Evolutionary conservation across 2,888 invertebrate species (phyloP).

Genomic region (Caenorhabditis auriculariae): DNA sequence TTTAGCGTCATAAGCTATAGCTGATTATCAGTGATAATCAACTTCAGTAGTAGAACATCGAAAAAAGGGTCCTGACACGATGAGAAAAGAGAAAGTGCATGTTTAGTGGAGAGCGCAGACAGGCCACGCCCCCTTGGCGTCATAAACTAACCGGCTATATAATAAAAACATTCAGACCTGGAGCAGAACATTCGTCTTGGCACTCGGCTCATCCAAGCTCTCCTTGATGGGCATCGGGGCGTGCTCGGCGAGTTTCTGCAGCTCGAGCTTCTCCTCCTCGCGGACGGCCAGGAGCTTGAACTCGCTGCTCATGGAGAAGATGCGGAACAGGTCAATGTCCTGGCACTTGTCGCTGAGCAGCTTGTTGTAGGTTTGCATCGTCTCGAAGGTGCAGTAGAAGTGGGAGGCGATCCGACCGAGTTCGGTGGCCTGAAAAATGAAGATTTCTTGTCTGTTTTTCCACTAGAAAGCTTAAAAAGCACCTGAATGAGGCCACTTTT

Average conservation of each 20-base stretch:
- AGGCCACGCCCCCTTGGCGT: too few species aligned
- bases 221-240: slow-evolving; percentile 99
- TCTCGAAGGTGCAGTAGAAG: slow-evolving; percentile 95
- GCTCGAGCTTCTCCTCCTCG: slow-evolving; percentile 88
- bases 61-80: too few species aligned
- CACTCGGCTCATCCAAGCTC: slow-evolving; percentile 93
- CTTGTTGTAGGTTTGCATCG: slow-evolving; percentile 94
- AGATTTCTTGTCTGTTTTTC: not conserved
- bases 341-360: slow-evolving; percentile 91
- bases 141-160: too few species aligned
- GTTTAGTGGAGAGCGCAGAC: too few species aligned
- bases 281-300: slow-evolving; percentile 72
- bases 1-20: too few species aligned
- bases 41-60: too few species aligned
- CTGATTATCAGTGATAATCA: too few species aligned
- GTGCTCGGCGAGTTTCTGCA: slow-evolving; percentile 89
- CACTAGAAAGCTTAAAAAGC: not conserved
- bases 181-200: slow-evolving; percentile 72
- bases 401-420: slow-evolving; percentile 95
- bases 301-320: slow-evolving; percentile 96
- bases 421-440: slow-evolving; percentile 79
- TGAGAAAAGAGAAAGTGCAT: too few species aligned
- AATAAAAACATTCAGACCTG: slow-evolving; percentile 43
- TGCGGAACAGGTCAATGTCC: slow-evolving; percentile 92
- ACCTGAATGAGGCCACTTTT: slow-evolving; percentile 83